A percentile compares a stretch with the other conserved stretches of the same genome.
Conservation (phyloP, 2,888 invertebrate species). For the Napeogenes sylphis region DNA sequence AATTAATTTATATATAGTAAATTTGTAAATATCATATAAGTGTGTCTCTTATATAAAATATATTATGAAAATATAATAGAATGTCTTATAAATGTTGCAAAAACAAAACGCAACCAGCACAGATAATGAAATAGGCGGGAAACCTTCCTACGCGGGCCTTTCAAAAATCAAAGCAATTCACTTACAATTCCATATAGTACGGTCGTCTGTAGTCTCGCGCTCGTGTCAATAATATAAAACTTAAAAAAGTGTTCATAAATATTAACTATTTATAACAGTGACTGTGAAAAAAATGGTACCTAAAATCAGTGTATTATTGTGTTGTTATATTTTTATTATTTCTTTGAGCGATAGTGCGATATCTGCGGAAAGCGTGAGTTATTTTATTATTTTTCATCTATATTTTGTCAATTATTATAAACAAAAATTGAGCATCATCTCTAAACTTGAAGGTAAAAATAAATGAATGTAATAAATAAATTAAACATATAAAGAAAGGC, state of each 20-base stretch:
- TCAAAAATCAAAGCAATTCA: conserved; percentile 69
- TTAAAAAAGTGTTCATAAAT: conserved; percentile 32
- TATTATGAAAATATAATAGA: background rate
- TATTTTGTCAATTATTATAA: background rate
- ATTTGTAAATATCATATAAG: too few species aligned
- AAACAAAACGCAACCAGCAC: conserved; percentile 53
- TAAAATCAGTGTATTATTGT: conserved; percentile 65
- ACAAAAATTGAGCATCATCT: too few species aligned
- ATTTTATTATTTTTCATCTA: conserved; percentile 7
- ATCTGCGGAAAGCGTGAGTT: conserved; percentile 66
- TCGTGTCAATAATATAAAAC: conserved; percentile 27
- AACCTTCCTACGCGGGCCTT: conserved; percentile 77
- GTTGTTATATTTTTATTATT: conserved; percentile 67
- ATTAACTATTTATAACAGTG: conserved; percentile 12
- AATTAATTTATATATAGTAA: background rate
- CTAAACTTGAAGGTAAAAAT: too few species aligned
- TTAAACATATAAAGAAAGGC: background rate
- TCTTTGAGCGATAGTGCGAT: conserved; percentile 68
- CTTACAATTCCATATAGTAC: conserved; percentile 56
- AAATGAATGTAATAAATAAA: background rate
- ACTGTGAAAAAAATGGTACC: conserved; percentile 56
- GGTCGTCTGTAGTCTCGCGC: conserved; percentile 66
- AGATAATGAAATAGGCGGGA: conserved; percentile 59
- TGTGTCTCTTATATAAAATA: too few species aligned
- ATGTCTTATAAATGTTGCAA: conserved; percentile 32